Conservation (phyloP, 2,888 invertebrate species). For the Caenorhabditis auriculariae region DNA sequence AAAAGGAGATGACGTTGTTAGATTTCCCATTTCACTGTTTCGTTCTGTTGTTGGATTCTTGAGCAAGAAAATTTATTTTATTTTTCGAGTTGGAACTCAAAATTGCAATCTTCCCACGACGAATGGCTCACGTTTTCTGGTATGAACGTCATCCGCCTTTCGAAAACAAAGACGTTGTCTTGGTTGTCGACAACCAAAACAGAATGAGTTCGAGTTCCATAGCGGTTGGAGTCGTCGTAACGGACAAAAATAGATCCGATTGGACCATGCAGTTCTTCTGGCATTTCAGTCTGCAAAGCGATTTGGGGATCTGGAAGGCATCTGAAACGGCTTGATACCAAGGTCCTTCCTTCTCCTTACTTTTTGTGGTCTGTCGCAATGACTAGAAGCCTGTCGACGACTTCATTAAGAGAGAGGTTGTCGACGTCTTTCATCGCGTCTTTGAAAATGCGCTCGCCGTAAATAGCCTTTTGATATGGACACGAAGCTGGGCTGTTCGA, state of each 20-base stretch:
- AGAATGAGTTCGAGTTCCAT: constrained; percentile 40
- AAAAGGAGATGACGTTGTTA: no score
- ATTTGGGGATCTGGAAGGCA: constrained; percentile 46
- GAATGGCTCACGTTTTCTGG: background rate
- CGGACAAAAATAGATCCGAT: constrained; percentile 44
- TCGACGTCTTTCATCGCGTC: constrained; percentile 11
- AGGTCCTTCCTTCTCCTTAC: background rate
- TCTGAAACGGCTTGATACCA: constrained; percentile 11
- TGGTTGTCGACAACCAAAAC: constrained; percentile 38
- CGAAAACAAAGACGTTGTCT: constrained; percentile 34
- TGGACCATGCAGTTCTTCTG: constrained; percentile 21
- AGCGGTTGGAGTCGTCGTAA: constrained; percentile 20
- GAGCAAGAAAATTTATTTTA: no score
- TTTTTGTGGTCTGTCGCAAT: constrained; percentile 24
- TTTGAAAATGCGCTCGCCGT: constrained; percentile 30
- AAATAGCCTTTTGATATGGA: constrained; percentile 43
- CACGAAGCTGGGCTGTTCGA: constrained; percentile 46
- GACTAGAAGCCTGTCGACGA: constrained; percentile 24
- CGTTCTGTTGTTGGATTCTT: no score
- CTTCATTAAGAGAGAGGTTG: no score
- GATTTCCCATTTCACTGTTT: no score
- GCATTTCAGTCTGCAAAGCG: constrained; percentile 32
- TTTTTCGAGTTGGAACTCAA: background rate
- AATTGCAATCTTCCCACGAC: background rate
- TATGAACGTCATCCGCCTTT: constrained; percentile 22